Base-by-base conservation (phyloP, 2,888 invertebrate species). In the Eulithis prunata region DNA sequence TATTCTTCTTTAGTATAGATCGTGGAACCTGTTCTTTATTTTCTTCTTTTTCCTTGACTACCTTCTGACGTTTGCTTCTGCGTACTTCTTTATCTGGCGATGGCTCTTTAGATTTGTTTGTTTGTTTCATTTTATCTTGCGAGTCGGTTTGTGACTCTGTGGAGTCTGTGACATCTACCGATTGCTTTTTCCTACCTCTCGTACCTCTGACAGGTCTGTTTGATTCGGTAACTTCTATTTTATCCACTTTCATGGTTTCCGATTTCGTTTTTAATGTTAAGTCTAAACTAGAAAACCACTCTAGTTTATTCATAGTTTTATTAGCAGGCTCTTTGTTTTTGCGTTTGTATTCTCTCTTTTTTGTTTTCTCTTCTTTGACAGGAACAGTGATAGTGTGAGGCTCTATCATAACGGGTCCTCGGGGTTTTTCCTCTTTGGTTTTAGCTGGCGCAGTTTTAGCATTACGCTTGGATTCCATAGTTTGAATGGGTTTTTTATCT, bases 51-150 rank as follows among this genome's bases (percentile, higher is more conserved):
- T 77, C 76, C 58, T 81, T 80, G 7, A 67, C 66, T 4, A 72
- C 75, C 63, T 68, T 83, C 28, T 86, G 85, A 41, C 90, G 78
- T 67, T 69, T 85, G 74, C 89, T 91, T 59, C 90, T 81, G 49
- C 89, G 78, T 8, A 86, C 62, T 69, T 82, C 81, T 14, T 74
- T 62, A 68, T 81, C 80, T 13, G 82, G 77, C 0, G 80, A 77
- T 36, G 56, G 54, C 47, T 66, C 58, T 52, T 68, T 70, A 66
- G 64, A 53, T 62, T 59, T 32, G 57, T 56, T 70, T 59, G 46
- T 58, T 61, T 62, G 55, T 66, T 62, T 67, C 5, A 32, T 38
- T 70, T 51, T 63, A 49, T 54, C 38, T 38, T 58, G 45, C 59
- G 21, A 11, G 14, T 64, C 61, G 60, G 69, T 57, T 38, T 69